phyloP scores from a whole-genome alignment of 2,797 vertebrate genomes.

The Cirrhinus mrigala region DNA sequence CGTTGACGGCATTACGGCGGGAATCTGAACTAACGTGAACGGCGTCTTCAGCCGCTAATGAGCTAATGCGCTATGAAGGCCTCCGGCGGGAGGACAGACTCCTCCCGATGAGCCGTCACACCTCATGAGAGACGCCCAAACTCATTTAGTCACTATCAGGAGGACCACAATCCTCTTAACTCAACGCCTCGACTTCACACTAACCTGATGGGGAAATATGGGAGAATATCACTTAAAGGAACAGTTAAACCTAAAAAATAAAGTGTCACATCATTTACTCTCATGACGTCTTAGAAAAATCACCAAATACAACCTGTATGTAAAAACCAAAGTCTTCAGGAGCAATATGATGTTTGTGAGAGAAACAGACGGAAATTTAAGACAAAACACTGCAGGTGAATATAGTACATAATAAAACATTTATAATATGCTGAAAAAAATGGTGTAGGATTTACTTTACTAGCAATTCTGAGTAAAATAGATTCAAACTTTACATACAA shows the following conservation, averaged over 20 bases:
- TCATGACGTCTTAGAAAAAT: not conserved
- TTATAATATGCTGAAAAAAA: not conserved
- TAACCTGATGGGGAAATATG: not conserved
- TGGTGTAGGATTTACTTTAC: too few relatives aligned
- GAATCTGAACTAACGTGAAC: conserved; percentile 72
- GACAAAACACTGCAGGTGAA: not conserved
- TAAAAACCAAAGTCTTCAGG: not conserved
- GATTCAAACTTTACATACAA: not conserved
- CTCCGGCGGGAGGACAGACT: conserved; percentile 53
- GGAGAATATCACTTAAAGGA: not conserved
- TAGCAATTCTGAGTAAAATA: not conserved
- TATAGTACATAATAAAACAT: not conserved
- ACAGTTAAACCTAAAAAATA: not conserved
- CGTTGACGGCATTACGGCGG: conserved; percentile 55
- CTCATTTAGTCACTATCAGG: conserved; percentile 33
- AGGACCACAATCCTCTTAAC: conserved; percentile 27
- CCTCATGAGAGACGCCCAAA: conserved; percentile 14
- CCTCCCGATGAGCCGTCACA: conserved; percentile 2
- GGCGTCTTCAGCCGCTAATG: conserved; percentile 70
- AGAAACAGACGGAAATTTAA: not conserved
- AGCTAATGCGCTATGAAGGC: conserved; percentile 71
- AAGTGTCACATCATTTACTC: not conserved
- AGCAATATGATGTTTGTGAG: not conserved
- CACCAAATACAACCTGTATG: not conserved
- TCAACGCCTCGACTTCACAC: not conserved